Evolutionary conservation across 2,797 vertebrate genomes (phyloP).

Genomic region (Coracias cyanogaster): DNA sequence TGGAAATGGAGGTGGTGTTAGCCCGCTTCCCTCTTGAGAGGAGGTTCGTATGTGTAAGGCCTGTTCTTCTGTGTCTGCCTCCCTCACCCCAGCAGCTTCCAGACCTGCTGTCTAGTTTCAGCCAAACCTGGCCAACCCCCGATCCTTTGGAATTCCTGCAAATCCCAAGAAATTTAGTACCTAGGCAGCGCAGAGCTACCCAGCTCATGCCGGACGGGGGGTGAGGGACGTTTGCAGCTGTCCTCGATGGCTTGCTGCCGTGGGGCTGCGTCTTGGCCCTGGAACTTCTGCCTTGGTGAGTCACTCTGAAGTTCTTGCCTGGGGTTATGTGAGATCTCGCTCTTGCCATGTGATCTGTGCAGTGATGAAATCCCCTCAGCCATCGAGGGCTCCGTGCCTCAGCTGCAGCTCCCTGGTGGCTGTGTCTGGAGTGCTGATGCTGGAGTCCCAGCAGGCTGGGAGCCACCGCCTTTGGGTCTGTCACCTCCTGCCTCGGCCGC

Average conservation of each 20-base stretch:
- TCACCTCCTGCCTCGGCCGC: fast-evolving
- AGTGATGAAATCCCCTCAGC: background rate
- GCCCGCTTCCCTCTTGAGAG: background rate
- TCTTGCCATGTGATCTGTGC: background rate
- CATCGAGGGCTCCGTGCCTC: background rate
- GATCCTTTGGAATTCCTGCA: background rate
- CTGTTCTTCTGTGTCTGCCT: background rate
- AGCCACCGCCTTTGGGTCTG: fast-evolving
- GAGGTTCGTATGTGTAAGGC: background rate
- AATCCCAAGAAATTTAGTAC: background rate
- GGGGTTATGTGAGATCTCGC: background rate
- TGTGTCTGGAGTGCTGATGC: background rate
- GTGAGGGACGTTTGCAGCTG: background rate
- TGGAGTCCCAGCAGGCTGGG: background rate
- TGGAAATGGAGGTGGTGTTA: background rate
- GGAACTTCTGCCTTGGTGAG: background rate
- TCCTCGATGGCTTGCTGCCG: background rate
- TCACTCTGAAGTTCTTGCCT: background rate
- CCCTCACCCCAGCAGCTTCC: background rate
- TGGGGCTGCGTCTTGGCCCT: background rate
- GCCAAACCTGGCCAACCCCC: background rate
- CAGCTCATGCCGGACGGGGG: fast-evolving
- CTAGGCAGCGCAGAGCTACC: background rate
- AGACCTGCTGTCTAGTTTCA: background rate
- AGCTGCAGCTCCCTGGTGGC: background rate